A percentile compares a stretch with the other conserved stretches of the same genome.
phyloP scores from a whole-genome alignment of 2,113 vertebrate species.

The Corydoras maculifer region DNA sequence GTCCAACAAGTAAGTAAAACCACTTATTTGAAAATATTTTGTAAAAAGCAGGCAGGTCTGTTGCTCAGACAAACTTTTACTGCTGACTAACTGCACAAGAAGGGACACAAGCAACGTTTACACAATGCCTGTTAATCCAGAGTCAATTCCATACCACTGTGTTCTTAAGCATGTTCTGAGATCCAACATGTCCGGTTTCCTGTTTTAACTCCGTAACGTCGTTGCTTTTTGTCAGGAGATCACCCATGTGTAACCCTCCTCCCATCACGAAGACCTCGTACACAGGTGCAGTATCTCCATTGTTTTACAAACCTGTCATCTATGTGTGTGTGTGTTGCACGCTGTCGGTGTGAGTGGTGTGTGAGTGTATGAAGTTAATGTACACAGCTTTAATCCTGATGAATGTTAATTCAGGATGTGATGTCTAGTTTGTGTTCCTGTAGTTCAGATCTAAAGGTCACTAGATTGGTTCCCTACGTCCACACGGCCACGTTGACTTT shows the following conservation, averaged over 20 bases:
- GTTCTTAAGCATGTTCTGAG: too few species aligned
- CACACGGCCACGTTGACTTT: background rate
- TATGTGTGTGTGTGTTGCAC: constrained; percentile 9
- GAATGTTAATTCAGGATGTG: background rate
- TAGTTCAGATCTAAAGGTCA: too few species aligned
- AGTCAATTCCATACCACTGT: background rate
- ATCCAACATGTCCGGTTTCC: too few species aligned
- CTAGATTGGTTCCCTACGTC: background rate
- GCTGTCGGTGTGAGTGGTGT: background rate
- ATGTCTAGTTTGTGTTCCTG: background rate
- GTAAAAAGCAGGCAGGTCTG: too few species aligned
- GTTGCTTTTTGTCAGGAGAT: constrained; percentile 70
- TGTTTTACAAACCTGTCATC: background rate
- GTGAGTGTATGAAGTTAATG: background rate
- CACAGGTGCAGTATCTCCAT: constrained; percentile 72
- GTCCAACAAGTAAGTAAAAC: constrained; percentile 84
- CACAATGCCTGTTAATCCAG: background rate
- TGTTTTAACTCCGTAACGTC: too few species aligned
- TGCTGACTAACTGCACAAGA: background rate
- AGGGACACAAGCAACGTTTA: background rate
- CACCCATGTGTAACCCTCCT: constrained; percentile 95
- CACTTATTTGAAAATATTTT: too few species aligned
- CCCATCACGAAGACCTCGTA: constrained; percentile 94
- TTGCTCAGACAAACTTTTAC: background rate
- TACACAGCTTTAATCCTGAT: background rate